A percentile compares a stretch with the other conserved stretches of the same genome.
These are phyloP conservation scores for Sisyra nigra DNA, from an alignment of 2,888 invertebrate genomes.

Conservation along the genomic window DNA sequence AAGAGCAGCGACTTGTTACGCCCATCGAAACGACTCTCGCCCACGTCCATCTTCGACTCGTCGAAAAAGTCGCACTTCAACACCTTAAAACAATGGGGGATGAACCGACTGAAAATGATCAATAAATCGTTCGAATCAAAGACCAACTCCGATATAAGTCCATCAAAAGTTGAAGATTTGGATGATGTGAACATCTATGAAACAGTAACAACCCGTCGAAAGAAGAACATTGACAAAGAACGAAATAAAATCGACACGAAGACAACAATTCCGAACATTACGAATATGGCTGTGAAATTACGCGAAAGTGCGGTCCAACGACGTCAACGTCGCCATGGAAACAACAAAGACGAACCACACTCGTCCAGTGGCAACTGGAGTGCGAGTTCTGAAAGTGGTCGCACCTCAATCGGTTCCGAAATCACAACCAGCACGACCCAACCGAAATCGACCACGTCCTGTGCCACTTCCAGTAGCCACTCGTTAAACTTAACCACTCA, in stretches of 20 bases:
- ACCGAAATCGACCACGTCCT: conserved; percentile 51
- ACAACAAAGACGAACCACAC: conserved; percentile 62
- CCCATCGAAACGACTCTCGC: conserved; percentile 42
- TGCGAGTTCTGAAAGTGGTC: conserved; percentile 77
- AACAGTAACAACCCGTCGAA: conserved; percentile 44
- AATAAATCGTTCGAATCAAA: conserved; percentile 43
- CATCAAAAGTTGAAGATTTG: conserved; percentile 30
- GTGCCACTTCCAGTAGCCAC: conserved; percentile 51
- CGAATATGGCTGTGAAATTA: conserved; percentile 51
- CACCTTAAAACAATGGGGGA: conserved; percentile 72
- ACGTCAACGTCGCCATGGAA: conserved; percentile 45
- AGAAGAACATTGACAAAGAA: conserved; percentile 35
- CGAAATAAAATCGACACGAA: too few relatives aligned
- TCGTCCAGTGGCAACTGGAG: conserved; percentile 93
- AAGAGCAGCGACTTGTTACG: conserved; percentile 60
- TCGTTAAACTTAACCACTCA: conserved; percentile 44
- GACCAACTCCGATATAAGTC: conserved; percentile 32
- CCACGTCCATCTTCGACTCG: conserved; percentile 33
- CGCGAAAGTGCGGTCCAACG: conserved; percentile 58
- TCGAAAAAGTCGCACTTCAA: conserved; percentile 56
- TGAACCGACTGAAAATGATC: conserved; percentile 58
- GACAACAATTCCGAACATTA: conserved; percentile 14
- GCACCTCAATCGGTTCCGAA: conserved; percentile 73
- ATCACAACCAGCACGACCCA: conserved; percentile 52
- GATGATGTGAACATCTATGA: conserved; percentile 49